Evolutionary conservation across 92 coral and sea anemone species (phyloP), one percentile per base, ranked within the genome.

Genomic region (Anthopleura xanthogrammica): DNA sequence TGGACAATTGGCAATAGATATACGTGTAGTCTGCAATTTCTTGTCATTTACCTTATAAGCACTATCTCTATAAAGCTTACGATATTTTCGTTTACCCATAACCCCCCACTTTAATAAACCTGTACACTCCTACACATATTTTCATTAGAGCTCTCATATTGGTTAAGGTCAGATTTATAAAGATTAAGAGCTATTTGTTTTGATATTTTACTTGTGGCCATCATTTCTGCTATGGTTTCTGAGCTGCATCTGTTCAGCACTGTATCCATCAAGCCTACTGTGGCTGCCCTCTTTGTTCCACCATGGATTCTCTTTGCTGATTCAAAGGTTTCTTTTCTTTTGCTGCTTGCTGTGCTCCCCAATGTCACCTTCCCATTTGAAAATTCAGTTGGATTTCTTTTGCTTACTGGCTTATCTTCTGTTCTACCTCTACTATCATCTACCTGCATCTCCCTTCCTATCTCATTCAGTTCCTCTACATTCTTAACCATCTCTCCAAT

Each of bases 241-340:
- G 20, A 5, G 40, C 41, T 65, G 76, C 83, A 80, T 16, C 76
- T 65, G 17, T 42, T 80, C 20, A 80, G 41, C 9, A 40, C 60
- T 17, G 76, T 66, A 22, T 80, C 83, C 0, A 80, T 46, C 74
- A 80, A 19, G 17, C 83, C 83, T 3, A 80, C 83, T 3, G 5
- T 5, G 14, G 83, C 83, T 41, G 76, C 57, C 23, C 76, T 80
- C 19, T 83, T 74, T 41, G 77, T 79, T 17, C 82, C 84, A 41
- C 91, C 87, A 79, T 88, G 60, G 5, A 88, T 83, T 73, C 79
- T 68, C 65, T 83, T 58, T 7, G 87, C 91, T 50, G 90, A 85
- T 66, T 83, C 77, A 65, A 71, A 83, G 62, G 77, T 58, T 22
- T 87, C 90, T 2, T 68, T 58, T 41, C 83, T 56, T 60, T 83